Evolutionary conservation across 2,797 vertebrate species (phyloP).

Genomic region (Phoeniculus purpureus): DNA sequence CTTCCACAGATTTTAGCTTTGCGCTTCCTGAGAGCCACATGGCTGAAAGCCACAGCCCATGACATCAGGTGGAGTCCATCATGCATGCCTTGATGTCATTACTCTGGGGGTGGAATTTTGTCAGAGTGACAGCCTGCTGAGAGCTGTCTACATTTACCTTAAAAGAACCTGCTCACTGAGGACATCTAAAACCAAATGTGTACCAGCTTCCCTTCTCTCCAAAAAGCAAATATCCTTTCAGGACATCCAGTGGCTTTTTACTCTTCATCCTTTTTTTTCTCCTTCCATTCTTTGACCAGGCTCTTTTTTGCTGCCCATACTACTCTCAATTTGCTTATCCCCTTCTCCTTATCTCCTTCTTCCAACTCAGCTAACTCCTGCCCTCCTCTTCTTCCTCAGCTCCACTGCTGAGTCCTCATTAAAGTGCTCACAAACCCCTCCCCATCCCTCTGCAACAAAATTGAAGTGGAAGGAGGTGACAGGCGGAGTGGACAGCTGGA

Average conservation of each 20-base stretch:
- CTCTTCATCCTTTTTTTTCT: not conserved
- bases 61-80: constrained; percentile 51
- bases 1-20: not conserved
- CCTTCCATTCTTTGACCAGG: not conserved
- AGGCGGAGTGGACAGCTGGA: constrained; percentile 48
- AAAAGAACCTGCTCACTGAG: not conserved
- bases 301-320: not conserved
- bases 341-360: not conserved
- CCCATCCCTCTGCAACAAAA: not conserved
- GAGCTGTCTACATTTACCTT: not conserved
- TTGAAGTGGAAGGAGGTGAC: constrained; percentile 33
- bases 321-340: not conserved
- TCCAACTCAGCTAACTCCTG: not conserved
- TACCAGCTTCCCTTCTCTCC: not conserved
- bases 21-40: not conserved
- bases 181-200: not conserved
- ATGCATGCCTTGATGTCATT: constrained; percentile 37
- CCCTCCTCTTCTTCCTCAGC: not conserved
- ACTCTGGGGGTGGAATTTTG: not conserved
- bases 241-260: not conserved
- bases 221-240: not conserved
- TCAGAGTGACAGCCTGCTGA: not conserved
- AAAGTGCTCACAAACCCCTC: not conserved
- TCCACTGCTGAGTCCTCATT: not conserved
- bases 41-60: not conserved